phyloP scores from a whole-genome alignment of 2,888 invertebrate species.

The Dexiosoma caninum region DNA sequence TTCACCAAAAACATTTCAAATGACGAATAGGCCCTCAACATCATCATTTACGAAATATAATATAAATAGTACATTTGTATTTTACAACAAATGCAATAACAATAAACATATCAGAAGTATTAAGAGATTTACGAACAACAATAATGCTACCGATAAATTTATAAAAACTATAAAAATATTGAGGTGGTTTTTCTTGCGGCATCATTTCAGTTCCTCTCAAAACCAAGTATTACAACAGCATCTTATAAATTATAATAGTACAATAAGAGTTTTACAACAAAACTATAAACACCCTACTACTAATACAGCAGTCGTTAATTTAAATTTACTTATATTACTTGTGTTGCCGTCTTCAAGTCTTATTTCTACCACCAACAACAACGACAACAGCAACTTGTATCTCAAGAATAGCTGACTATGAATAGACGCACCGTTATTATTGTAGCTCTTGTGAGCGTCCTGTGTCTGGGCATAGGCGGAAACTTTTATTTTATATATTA shows the following conservation, averaged over 20 bases:
- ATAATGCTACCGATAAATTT: conserved; percentile 24
- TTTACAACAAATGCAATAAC: conserved; percentile 38
- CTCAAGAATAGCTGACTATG: conserved; percentile 61
- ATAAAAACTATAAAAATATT: conserved; percentile 45
- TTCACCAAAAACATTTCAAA: conserved; percentile 56
- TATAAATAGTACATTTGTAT: conserved; percentile 37
- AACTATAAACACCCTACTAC: neutral
- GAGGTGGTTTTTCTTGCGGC: conserved; percentile 47
- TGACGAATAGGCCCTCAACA: conserved; percentile 58
- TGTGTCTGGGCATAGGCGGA: conserved; percentile 72
- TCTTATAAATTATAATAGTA: neutral
- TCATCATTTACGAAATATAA: conserved; percentile 48
- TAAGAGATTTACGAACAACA: conserved; percentile 9
- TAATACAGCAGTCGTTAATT: neutral
- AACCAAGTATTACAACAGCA: neutral
- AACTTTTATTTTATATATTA: conserved; percentile 78
- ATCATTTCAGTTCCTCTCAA: conserved; percentile 28
- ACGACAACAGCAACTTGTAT: neutral
- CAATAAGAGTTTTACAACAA: neutral
- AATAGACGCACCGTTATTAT: conserved; percentile 74
- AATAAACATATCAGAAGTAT: neutral
- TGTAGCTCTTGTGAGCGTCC: conserved; percentile 71
- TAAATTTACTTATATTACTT: neutral
- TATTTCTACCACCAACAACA: too few relatives aligned
- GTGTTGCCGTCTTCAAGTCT: neutral